phyloP scores from a whole-genome alignment of 2,797 vertebrate species.

The Gymnothorax reevesii region DNA sequence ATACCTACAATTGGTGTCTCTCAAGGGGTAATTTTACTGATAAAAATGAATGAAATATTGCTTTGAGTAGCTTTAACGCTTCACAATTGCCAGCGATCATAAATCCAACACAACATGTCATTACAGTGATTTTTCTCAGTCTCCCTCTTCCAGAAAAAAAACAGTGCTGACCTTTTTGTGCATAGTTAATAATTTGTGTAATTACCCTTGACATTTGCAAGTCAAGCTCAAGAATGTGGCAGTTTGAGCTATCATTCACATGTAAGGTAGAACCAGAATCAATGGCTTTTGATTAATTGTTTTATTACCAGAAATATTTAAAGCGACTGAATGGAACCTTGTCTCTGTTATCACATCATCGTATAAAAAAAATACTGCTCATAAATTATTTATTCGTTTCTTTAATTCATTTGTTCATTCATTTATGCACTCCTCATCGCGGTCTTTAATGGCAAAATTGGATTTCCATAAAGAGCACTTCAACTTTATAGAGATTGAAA shows the following conservation, averaged over 20 bases:
- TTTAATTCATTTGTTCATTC: conserved; percentile 21
- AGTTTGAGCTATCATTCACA: conserved; percentile 22
- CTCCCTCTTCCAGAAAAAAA: conserved; percentile 43
- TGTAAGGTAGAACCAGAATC: conserved; percentile 23
- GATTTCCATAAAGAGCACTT: conserved; percentile 38
- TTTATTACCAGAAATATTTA: conserved; percentile 58
- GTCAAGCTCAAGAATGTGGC: conserved; percentile 42
- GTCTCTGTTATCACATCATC: conserved; percentile 45
- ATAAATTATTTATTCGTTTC: conserved; percentile 17
- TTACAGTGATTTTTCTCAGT: neutral
- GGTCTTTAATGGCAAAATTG: neutral
- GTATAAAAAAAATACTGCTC: conserved; percentile 37
- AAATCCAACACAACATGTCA: conserved; percentile 14
- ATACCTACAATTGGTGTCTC: too few relatives aligned
- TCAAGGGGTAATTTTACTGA: too few relatives aligned
- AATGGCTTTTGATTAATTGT: conserved; percentile 52
- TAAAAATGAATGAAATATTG: neutral
- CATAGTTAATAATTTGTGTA: conserved; percentile 58
- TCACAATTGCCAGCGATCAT: neutral
- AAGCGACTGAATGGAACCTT: conserved; percentile 52
- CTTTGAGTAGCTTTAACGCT: neutral
- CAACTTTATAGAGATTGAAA: conserved; percentile 54
- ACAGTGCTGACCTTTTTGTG: conserved; percentile 61
- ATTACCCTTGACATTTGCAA: conserved; percentile 69
- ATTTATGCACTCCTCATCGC: neutral